phyloP scores from a whole-genome alignment of 2,888 invertebrate species.

The Drosophila mercatorum region DNA sequence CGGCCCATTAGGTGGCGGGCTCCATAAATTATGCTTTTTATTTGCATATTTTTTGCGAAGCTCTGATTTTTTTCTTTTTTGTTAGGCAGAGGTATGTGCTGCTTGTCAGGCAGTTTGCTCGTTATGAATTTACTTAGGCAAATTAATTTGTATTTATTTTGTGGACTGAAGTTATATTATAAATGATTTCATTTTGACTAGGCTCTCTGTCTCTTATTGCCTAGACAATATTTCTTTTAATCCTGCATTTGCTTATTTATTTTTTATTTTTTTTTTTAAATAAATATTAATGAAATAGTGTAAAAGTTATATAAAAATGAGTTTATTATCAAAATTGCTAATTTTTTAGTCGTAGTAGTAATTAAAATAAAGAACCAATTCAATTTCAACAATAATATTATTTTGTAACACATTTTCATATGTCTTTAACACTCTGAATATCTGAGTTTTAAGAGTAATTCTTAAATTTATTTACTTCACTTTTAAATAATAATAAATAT shows the following conservation, averaged over 20 bases:
- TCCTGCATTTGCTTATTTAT: neutral
- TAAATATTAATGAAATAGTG: too few species aligned
- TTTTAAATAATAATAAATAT: too few species aligned
- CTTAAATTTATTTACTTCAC: too few species aligned
- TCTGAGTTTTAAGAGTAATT: too few species aligned
- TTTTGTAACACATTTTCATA: too few species aligned
- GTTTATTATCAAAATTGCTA: too few species aligned
- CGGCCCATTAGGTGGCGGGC: slow-evolving; percentile 43
- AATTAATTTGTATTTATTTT: neutral
- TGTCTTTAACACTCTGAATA: too few species aligned
- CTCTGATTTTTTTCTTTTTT: slow-evolving; percentile 1
- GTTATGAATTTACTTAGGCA: neutral
- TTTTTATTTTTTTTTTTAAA: neutral
- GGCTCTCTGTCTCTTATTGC: neutral
- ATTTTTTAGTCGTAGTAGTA: too few species aligned
- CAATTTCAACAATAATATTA: too few species aligned
- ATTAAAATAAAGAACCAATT: neutral
- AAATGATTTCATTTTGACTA: neutral
- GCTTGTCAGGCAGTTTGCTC: neutral
- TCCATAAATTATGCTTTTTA: slow-evolving; percentile 38
- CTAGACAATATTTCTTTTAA: neutral
- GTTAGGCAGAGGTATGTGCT: too few species aligned
- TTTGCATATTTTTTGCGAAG: slow-evolving; percentile 37
- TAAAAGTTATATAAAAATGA: too few species aligned
- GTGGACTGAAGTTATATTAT: neutral